Evolutionary conservation across 35 echinoderm and acorn worm species (phyloP), one percentile per base, ranked within the genome.

Genomic region (Amphiura filiformis): DNA sequence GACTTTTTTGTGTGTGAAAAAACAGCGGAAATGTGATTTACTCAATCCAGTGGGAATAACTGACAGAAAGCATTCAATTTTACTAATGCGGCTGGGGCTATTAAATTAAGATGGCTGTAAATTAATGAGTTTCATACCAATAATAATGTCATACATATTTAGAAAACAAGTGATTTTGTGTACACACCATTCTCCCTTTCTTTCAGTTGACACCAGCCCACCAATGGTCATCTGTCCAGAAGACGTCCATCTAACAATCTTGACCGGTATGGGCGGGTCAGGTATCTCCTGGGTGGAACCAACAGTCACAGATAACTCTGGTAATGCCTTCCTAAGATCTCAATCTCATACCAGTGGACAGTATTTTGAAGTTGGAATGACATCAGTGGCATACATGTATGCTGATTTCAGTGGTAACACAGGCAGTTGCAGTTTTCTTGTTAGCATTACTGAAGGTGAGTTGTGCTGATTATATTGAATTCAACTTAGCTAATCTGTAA

Each of bases 241-340:
- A 32, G 52, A 79, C 78, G 76, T 57, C 84, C 36, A 80, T 22
- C 35, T 70, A 23, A 87, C 86, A 0, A 80, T 95, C 13, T 79
- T 79, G 82, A 80, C 82, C 18, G 75, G 84, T 18, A 85, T 78
- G 23, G 79, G 77, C 5, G 75, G 81, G n/a, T 35, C 65, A 0
- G 76, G 37, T 18, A 87, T 88, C 36, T 37, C 84, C 9, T 95
- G 81, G 89, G 78, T 37, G 0, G 57, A 57, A 28, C 90, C 94
- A 0, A 96, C 87, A 12, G 90, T 89, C 14, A 89, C 76, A 0
- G 93, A 95, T 75, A 95, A 88, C 82, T 95, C 93, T 28, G 93
- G 93, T n/a, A 75, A 44, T 39, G 86, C 82, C 1, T 79, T 17
- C n/a, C 81, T 91, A 15, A 9, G 84, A 0, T 34, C 23, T 33